Evolutionary conservation across 2,888 invertebrate species (phyloP).

Genomic region (Luperina testacea): DNA sequence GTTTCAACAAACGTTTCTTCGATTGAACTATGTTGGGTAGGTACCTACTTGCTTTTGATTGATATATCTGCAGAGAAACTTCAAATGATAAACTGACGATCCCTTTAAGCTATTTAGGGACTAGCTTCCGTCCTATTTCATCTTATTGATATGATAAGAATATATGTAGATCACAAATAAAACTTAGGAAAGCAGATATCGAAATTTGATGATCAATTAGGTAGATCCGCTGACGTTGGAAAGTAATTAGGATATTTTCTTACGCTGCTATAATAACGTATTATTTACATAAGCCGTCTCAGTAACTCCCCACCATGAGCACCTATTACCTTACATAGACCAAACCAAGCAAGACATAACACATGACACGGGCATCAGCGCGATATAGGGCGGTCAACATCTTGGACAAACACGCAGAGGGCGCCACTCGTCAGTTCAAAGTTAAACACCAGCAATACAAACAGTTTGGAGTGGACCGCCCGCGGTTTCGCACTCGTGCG

Average conservation of each 20-base stretch:
- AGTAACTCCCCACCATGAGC: constrained; percentile 4
- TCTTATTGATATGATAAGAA: background rate
- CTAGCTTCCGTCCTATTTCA: background rate
- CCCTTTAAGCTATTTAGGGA: background rate
- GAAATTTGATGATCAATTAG: background rate
- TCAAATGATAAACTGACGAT: background rate
- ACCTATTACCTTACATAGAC: constrained; percentile 43
- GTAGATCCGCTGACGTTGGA: background rate
- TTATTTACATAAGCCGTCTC: background rate
- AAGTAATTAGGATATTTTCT: background rate
- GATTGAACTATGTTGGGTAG: background rate
- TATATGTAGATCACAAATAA: background rate
- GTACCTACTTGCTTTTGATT: constrained; percentile 7
- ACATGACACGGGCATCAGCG: constrained; percentile 47
- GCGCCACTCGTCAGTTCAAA: constrained; percentile 73
- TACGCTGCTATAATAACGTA: background rate
- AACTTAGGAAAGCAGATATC: background rate
- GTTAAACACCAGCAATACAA: constrained; percentile 83
- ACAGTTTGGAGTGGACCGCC: constrained; percentile 80
- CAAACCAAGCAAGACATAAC: constrained; percentile 51
- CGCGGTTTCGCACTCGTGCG: constrained; percentile 80
- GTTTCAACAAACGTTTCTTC: constrained; percentile 6
- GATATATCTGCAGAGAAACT: background rate
- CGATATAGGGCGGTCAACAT: constrained; percentile 61
- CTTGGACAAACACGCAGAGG: constrained; percentile 62